Conservation (phyloP, 2,113 vertebrate genomes). For the Lanius ludovicianus region DNA sequence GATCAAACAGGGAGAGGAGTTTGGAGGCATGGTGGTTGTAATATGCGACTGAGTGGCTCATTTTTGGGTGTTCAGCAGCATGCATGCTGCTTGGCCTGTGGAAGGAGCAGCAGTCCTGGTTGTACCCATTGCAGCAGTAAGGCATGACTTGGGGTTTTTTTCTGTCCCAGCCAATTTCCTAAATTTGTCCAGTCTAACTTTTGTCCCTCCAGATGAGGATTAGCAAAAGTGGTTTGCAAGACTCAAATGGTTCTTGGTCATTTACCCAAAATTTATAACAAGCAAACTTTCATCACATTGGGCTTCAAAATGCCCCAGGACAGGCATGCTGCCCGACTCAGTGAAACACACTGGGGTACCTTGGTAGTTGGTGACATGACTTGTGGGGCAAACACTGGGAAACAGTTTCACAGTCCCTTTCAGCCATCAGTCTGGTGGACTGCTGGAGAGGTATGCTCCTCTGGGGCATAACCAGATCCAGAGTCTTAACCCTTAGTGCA, state of each 20-base stretch:
- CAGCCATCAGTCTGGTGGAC: background rate
- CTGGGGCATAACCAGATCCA: background rate
- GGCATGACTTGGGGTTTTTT: background rate
- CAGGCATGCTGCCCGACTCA: background rate
- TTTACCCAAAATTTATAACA: background rate
- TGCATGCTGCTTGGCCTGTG: background rate
- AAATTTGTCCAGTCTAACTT: background rate
- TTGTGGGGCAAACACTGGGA: background rate
- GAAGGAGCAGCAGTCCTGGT: background rate
- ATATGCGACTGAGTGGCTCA: background rate
- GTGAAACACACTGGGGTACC: background rate
- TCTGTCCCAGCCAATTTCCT: background rate
- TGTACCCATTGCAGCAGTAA: background rate
- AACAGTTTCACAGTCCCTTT: background rate
- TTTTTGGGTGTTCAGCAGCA: background rate
- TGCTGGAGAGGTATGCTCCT: background rate
- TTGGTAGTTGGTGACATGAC: background rate
- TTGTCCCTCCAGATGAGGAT: background rate
- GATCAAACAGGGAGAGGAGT: background rate
- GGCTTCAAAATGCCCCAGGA: background rate
- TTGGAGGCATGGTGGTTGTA: background rate
- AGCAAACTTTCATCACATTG: accelerated
- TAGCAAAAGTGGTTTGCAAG: background rate
- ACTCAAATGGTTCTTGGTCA: background rate
- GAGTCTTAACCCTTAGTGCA: background rate